Conservation (phyloP, 1,140 invertebrate genomes). For the Venustaconcha ellipsiformis region DNA sequence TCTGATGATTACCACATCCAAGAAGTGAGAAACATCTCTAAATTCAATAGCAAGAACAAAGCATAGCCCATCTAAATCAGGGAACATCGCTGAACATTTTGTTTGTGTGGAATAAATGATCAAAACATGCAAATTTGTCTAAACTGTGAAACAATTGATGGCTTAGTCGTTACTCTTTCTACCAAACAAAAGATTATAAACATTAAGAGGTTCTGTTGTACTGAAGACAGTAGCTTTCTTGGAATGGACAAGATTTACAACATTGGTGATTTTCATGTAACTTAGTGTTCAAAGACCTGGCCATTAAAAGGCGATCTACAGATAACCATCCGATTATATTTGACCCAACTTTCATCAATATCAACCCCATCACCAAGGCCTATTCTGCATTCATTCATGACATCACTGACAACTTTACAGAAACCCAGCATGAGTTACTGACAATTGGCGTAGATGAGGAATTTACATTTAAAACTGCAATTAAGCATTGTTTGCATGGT, state of each 20-base stretch:
- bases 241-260: conserved; percentile 11
- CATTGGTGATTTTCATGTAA: conserved; percentile 13
- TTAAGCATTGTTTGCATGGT: neutral
- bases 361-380: neutral
- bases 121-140: conserved; percentile 2
- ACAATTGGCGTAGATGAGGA: conserved; percentile 10
- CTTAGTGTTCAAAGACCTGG: conserved; percentile 4
- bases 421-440: neutral
- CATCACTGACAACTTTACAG: conserved; percentile 1
- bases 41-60: neutral
- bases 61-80: neutral
- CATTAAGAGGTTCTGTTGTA: conserved; percentile 10
- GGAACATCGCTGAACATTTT: neutral
- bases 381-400: conserved; percentile 5
- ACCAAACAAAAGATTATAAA: conserved; percentile 4
- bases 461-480: neutral
- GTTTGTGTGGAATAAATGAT: conserved; percentile 1
- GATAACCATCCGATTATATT: no score
- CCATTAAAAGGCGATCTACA: neutral
- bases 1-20: neutral
- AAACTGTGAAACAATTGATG: conserved; percentile 13
- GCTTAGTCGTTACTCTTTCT: neutral
- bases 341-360: conserved; percentile 1
- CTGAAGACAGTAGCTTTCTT: neutral
- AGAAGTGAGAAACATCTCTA: conserved; percentile 3